Conservation (phyloP, 2,113 vertebrate species). For the Microcebus tavaratra region DNA sequence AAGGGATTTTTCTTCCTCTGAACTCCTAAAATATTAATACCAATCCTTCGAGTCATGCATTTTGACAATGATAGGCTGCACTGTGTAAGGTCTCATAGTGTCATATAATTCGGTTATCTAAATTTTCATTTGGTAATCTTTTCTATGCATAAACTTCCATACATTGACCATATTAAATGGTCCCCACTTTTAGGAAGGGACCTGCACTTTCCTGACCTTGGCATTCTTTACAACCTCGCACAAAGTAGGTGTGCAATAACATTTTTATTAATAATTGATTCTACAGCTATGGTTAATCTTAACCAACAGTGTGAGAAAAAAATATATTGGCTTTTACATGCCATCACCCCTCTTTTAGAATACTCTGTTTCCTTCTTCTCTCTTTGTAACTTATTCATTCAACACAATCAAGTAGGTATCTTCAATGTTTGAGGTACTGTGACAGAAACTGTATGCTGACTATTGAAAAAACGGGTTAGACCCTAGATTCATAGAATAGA, state of each 20-base stretch:
- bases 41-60: not conserved
- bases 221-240: not conserved
- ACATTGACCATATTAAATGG: not conserved
- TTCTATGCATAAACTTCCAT: not conserved
- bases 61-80: not conserved
- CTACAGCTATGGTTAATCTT: not conserved
- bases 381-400: not conserved
- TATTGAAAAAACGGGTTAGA: not conserved
- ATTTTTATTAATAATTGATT: not conserved
- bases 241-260: not conserved
- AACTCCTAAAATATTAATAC: not conserved
- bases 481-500: not conserved
- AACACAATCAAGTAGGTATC: not conserved
- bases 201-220: not conserved
- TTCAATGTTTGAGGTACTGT: not conserved
- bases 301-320: not conserved
- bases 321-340: not conserved
- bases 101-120: not conserved
- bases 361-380: not conserved
- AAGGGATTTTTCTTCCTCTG: not conserved
- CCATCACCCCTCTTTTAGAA: not conserved
- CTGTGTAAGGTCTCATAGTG: not conserved
- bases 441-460: not conserved
- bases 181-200: not conserved
- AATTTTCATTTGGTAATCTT: constrained; percentile 19